Evolutionary conservation across 1,140 invertebrate genomes (phyloP).

Genomic region (Nasonia vitripennis): DNA sequence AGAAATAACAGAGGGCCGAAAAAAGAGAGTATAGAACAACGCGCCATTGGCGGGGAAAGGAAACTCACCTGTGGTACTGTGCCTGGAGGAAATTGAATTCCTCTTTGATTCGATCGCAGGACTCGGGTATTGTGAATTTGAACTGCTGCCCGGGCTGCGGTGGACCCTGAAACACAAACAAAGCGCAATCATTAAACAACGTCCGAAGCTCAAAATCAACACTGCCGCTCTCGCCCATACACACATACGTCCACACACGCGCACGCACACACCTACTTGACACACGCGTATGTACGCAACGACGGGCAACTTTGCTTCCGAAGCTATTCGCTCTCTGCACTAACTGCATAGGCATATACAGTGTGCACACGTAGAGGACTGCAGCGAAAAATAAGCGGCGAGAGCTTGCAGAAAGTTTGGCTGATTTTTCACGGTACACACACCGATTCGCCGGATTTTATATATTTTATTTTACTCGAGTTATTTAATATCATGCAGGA

Average conservation of each 20-base stretch:
- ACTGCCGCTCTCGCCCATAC: not conserved
- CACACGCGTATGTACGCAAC: not conserved
- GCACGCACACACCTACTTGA: not conserved
- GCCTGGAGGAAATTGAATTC: constrained; percentile 91
- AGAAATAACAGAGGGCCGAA: not conserved
- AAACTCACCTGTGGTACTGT: constrained; percentile 88
- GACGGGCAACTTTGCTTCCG: not conserved
- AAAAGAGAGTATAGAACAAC: constrained; percentile 2
- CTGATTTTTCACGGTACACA: not conserved
- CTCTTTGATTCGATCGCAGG: constrained; percentile 93
- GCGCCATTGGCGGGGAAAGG: not conserved
- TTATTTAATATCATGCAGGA: too few relatives aligned
- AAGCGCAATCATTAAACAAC: constrained; percentile 54
- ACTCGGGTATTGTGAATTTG: constrained; percentile 94
- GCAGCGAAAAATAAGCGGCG: not conserved
- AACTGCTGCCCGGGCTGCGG: constrained; percentile 90
- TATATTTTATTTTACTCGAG: too few relatives aligned
- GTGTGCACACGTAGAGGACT: not conserved
- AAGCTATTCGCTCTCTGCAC: not conserved
- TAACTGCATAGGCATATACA: not conserved
- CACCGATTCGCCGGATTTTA: too few relatives aligned
- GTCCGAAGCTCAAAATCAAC: constrained; percentile 49
- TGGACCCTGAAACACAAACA: constrained; percentile 83
- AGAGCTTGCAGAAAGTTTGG: not conserved
- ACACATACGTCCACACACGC: not conserved